Conservation (phyloP, 2,888 invertebrate species). For the Papilio protenor region DNA sequence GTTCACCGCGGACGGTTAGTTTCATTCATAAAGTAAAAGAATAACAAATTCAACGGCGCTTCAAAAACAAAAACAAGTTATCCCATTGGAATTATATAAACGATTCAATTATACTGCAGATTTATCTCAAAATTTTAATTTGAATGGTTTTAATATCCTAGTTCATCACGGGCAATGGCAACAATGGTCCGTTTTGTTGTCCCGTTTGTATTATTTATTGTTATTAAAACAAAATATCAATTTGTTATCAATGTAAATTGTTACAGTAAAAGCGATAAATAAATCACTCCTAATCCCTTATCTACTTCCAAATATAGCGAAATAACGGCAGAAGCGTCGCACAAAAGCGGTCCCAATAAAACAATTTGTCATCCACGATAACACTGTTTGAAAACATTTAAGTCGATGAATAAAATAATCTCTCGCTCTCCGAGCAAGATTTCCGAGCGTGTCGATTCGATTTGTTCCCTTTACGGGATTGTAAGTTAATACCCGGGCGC, state of each 20-base stretch:
- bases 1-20: constrained; percentile 51
- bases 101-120: neutral
- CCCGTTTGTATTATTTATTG: neutral
- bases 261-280: constrained; percentile 21
- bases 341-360: constrained; percentile 48
- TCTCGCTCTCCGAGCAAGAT: constrained; percentile 60
- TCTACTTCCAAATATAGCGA: constrained; percentile 28
- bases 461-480: constrained; percentile 64
- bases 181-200: neutral
- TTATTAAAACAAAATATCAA: constrained; percentile 10
- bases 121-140: neutral
- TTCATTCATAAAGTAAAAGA: constrained; percentile 49
- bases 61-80: neutral
- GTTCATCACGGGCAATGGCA: neutral
- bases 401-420: constrained; percentile 68
- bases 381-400: constrained; percentile 67
- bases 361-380: constrained; percentile 67
- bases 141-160: neutral
- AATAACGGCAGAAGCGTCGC: constrained; percentile 27
- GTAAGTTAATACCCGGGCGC: constrained; percentile 73
- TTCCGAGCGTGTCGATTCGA: constrained; percentile 62
- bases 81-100: neutral
- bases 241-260: constrained; percentile 27
- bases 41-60: constrained; percentile 25
- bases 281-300: constrained; percentile 25